Base-by-base conservation (phyloP, 2,797 vertebrate species). In the Cuculus canorus region DNA sequence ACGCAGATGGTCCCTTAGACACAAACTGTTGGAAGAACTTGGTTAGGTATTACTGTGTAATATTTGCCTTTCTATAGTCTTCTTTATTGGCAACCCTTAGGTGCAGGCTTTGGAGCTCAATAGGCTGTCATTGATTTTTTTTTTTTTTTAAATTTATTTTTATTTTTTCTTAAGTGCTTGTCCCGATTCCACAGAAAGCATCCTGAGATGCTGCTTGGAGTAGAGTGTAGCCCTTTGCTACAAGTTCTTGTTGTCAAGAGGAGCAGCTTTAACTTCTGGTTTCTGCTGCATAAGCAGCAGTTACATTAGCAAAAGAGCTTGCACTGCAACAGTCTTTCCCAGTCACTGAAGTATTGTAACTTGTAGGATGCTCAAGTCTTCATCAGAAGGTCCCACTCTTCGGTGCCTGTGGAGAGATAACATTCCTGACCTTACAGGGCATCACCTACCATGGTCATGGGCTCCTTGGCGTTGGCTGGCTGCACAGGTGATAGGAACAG, bases 401-500 rank as follows among this genome's bases (percentile, higher is more conserved):
- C 45, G 5, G 12, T 65, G 59, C 30, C 30, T 41, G 21, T 35
- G 33, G 37, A 19, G n/a, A 22, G 33, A 50, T 13, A 13, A 16
- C 4, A 4, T 50, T 77, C 21, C 41, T 80, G 47, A 32, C 37
- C 27, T 1, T 4, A 11, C 2, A 12, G 50, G 43, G 5, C n/a
- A 35, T 50, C 25, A 9, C 3, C 13, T 71, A 1, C 22, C 5
- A 2, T 0, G 4, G 75, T 2, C 5, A 4, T 30, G 66, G 47
- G 6, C 24, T 47, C 16, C 18, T 52, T 0, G 5, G 48, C 2
- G 0, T 1, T 60, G 45, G 1, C 23, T 47, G 32, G 30, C 37
- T 85, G 54, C 12, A 1, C 6, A 16, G n/a, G 19, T 32, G 47
- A 9, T 5, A 4, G 59, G 27, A 72, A 23, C 11, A 25, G 47